Base-by-base conservation (phyloP, 2,888 invertebrate genomes). In the Lasioglossum oenotherae region DNA sequence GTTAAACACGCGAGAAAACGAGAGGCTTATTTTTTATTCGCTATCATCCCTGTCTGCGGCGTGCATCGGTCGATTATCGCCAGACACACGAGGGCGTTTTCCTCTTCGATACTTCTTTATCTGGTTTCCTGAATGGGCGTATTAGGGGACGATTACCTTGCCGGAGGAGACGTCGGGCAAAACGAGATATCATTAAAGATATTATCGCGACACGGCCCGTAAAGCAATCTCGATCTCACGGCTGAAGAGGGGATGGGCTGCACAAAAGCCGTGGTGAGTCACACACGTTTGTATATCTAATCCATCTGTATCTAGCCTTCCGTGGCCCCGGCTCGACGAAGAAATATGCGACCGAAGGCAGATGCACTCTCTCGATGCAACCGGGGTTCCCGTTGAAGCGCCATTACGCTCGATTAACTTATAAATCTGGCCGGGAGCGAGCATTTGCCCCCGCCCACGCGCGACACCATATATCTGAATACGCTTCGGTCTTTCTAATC, bases 331-430 rank as follows among this genome's bases (percentile, higher is more conserved):
- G 57, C 73, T 74, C 78, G 41, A 78, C 73, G 64, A 77, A 78
- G 82, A 88, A 85, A 82, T 84, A 78, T 82, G 87, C 35, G 71
- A 75, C 57, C 35, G 44, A 35, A 53, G 31, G 16, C 77, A 69
- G 69, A 81, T 77, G 74, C 74, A 46, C 38, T 46, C 60, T 60
- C 60, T 2, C 67, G 6, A 4, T 74, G 60, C 46, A 38, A 73
- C 64, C n/a, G 75, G 80, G 67, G 69, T 35, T 69, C 6, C 67
- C 73, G 73, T 53, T 73, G 79, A 78, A 60, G 72, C 69, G 77
- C 27, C 79, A 87, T 86, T 82, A 86, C 46, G 69, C 27, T n/a
- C 87, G 86, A 88, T 88, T 85, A 88, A 87, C 81, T 78, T 78
- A 82, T 82, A 85, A 88, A 87, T 87, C 87, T 84, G 64, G 46